Evolutionary conservation across 1,140 invertebrate species (phyloP), one percentile per base, ranked within the genome.

Genomic region (Mactra quadrangularis): DNA sequence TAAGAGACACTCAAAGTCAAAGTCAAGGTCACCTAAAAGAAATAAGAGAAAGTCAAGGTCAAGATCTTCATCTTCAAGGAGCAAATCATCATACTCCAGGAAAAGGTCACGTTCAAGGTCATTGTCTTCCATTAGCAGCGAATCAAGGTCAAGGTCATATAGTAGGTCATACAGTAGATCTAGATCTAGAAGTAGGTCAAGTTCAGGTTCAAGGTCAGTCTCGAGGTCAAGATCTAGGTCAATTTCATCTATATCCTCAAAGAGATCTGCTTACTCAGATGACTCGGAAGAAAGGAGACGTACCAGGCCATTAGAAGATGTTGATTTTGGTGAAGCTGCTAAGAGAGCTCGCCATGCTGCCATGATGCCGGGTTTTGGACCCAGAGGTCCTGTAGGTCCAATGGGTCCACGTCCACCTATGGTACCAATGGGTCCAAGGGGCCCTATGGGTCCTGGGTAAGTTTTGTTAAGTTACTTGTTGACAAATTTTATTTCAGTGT

Each of bases 281-380:
- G 64, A 81, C 31, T 81, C 77, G 6, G 77, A 81, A 29, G 77
- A 81, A 22, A 59, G 77, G 31, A 27, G 77, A 15, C 70, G 71
- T 29, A 66, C 77, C 11, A 55, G 77, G 33, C 77, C 77, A 7
- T n/a, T 81, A 27, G 35, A 70, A 19, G 35, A 55, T 17, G 77
- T 81, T 13, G 62, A 81, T 60, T 81, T 81, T 81, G 77, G 77
- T 45, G 77, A 81, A 29, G 77, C 77, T 41, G 77, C 77, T 13
- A 81, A 81, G 53, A 70, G 77, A 59, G 77, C 77, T n/a, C 41
- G 77, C 4, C 77, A 81, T 33, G 19, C 52, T n/a, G 47, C 47
- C 1, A 45, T 60, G 25, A 47, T 60, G 33, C 77, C 77, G 9
- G 62, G 62, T 47, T 81, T 70, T 71, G 77, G 77, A 15, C 29